phyloP scores from a whole-genome alignment of 2,113 vertebrate genomes.

The Petrocephalus microphthalmus region DNA sequence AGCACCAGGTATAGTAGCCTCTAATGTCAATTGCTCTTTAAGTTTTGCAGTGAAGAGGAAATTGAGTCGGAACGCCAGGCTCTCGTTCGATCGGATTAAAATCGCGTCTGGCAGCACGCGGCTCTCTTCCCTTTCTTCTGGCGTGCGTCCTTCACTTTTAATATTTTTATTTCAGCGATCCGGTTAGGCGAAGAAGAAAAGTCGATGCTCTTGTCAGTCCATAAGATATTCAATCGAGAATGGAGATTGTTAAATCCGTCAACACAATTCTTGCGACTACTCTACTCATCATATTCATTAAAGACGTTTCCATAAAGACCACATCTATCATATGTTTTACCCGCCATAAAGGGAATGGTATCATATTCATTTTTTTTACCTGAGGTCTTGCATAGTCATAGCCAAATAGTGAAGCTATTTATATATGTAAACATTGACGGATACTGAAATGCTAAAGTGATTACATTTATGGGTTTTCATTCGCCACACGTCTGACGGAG shows the following conservation, averaged over 20 bases:
- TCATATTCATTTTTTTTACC: not conserved
- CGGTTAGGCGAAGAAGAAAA: not conserved
- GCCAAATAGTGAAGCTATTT: not conserved
- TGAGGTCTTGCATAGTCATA: not conserved
- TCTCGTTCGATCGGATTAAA: conserved; percentile 15
- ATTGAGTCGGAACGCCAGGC: conserved; percentile 23
- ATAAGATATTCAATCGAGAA: not conserved
- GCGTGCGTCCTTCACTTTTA: not conserved
- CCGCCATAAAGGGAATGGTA: not conserved
- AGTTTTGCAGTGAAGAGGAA: conserved; percentile 12
- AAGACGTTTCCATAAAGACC: not conserved
- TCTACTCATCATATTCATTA: not conserved
- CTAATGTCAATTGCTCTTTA: conserved; percentile 1
- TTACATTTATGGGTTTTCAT: not conserved
- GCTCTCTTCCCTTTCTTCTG: not conserved
- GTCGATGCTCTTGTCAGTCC: not conserved
- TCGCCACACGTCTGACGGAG: not conserved
- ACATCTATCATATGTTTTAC: not conserved
- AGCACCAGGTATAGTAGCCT: not conserved
- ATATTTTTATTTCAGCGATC: conserved; percentile 2
- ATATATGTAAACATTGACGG: not conserved
- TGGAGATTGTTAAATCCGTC: not conserved
- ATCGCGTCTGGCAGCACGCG: not conserved
- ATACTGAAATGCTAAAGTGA: not conserved
- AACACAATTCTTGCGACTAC: not conserved